phyloP scores from a whole-genome alignment of 2,113 vertebrate genomes.

The Chinchilla lanigera region DNA sequence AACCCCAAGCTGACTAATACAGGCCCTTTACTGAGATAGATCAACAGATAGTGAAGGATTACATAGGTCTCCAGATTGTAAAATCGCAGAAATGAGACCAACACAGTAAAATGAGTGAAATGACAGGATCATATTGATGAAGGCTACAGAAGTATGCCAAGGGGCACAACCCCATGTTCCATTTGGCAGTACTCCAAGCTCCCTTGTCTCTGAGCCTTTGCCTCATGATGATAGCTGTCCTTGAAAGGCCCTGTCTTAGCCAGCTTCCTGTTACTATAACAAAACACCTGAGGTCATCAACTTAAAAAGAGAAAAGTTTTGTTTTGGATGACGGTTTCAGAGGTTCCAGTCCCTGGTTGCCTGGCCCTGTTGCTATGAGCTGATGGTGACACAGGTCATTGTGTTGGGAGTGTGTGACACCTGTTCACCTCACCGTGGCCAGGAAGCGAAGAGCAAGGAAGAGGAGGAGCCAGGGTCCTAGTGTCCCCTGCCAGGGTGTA shows the following conservation, averaged over 20 bases:
- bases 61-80: not conserved
- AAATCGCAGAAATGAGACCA: not conserved
- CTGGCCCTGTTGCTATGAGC: not conserved
- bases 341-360: not conserved
- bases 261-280: not conserved
- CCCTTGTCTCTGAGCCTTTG: not conserved
- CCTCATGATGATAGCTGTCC: not conserved
- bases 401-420: not conserved
- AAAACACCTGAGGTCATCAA: not conserved
- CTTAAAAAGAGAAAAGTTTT: not conserved
- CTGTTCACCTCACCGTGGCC: too few relatives aligned
- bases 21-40: not conserved
- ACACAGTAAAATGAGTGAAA: too few relatives aligned
- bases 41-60: not conserved
- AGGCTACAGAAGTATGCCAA: fast-evolving
- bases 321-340: not conserved
- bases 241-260: not conserved
- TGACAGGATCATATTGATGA: fast-evolving
- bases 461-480: not conserved
- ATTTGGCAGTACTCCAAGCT: fast-evolving
- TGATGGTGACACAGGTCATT: not conserved
- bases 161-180: not conserved
- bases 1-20: not conserved
- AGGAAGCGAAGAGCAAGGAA: not conserved
- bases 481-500: too few relatives aligned